A percentile compares a stretch with the other conserved stretches of the same genome.
Conservation (phyloP, 2,888 invertebrate species). For the Cheilosia urbana region DNA sequence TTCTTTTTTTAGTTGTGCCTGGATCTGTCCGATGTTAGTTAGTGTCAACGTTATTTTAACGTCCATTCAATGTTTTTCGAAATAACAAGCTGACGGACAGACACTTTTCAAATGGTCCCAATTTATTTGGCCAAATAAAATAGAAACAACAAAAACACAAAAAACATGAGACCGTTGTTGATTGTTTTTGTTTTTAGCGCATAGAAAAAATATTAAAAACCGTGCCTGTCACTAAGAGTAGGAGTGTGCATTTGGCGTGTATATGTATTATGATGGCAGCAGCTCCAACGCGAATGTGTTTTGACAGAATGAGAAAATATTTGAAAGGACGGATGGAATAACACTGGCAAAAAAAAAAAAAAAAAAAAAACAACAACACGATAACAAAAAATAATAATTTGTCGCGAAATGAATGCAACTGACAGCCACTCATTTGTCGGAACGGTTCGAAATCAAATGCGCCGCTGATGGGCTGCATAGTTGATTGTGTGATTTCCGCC, state of each 20-base stretch:
- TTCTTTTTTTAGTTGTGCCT: conserved; percentile 18
- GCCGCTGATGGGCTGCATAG: conserved; percentile 5
- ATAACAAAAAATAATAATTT: conserved; percentile 64
- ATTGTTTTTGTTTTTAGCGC: conserved; percentile 61
- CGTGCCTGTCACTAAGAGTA: conserved; percentile 50
- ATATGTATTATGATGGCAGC: conserved; percentile 43
- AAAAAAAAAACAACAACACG: conserved; percentile 15
- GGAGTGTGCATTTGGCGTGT: conserved; percentile 48
- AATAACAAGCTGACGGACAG: conserved; percentile 74
- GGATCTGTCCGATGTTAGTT: conserved; percentile 67
- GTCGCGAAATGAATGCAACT: conserved; percentile 48
- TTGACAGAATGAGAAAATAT: conserved; percentile 69
- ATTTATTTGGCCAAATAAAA: conserved; percentile 70
- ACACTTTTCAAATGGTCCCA: conserved; percentile 74
- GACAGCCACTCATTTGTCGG: conserved; percentile 45
- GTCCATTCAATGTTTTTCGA: conserved; percentile 62
- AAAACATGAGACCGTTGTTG: conserved; percentile 29
- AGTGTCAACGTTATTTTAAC: conserved; percentile 73
- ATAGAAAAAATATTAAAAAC: conserved; percentile 66
- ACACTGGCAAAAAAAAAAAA: conserved; percentile 27
- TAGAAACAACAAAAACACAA: background rate
- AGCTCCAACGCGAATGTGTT: conserved; percentile 54
- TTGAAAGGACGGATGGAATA: conserved; percentile 53
- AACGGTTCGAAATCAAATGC: conserved; percentile 6
- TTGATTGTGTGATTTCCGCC: background rate